phyloP scores from a whole-genome alignment of 2,113 vertebrate species.

The Ochotona curzoniae region DNA sequence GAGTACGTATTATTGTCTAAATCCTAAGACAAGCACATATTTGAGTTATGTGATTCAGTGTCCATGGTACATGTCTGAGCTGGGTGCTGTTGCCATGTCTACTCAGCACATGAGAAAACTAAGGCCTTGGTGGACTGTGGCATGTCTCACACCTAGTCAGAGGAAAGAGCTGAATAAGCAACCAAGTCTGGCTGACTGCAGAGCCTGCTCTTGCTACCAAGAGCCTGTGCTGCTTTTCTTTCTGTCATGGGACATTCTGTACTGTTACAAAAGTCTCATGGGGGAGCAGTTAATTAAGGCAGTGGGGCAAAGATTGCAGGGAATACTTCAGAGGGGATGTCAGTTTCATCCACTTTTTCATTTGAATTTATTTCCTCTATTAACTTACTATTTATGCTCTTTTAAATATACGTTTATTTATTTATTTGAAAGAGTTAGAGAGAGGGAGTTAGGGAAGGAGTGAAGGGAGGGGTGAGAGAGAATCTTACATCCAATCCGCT shows the following conservation, averaged over 20 bases:
- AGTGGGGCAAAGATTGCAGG: neutral
- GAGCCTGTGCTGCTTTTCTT: neutral
- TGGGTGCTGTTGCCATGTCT: neutral
- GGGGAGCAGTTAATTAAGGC: neutral
- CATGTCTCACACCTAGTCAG: neutral
- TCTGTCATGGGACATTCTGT: neutral
- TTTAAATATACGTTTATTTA: too few relatives aligned
- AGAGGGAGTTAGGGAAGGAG: too few relatives aligned
- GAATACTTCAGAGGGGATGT: neutral
- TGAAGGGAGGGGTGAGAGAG: too few relatives aligned
- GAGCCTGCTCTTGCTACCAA: too few relatives aligned
- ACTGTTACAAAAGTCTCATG: neutral
- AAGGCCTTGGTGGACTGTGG: neutral
- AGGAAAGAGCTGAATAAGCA: too few relatives aligned
- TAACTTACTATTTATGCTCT: neutral
- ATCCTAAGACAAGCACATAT: neutral
- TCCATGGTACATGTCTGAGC: neutral
- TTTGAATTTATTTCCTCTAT: neutral
- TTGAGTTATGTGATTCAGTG: neutral
- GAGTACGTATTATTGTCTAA: neutral
- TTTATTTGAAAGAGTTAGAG: too few relatives aligned
- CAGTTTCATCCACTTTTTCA: neutral
- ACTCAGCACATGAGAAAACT: neutral
- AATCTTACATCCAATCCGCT: too few relatives aligned
- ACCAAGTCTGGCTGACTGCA: neutral